Evolutionary conservation across 2,113 vertebrate genomes (phyloP).

Genomic region (Ceyx melanurus): DNA sequence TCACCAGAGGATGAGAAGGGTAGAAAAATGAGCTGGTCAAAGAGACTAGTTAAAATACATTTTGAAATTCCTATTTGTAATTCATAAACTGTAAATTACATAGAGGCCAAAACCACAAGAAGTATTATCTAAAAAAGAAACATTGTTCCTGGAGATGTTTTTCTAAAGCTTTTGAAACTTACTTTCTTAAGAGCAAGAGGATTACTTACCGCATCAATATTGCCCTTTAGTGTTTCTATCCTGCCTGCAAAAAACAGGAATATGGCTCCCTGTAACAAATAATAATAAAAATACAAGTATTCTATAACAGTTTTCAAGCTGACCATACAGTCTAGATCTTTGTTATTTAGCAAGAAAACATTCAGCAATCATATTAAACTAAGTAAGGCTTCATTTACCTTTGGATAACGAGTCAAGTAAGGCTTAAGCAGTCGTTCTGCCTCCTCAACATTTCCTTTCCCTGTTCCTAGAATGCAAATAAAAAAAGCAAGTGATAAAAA

Average conservation of each 20-base stretch:
- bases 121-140: not conserved
- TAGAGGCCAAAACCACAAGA: not conserved
- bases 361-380: not conserved
- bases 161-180: not conserved
- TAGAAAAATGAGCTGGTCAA: not conserved
- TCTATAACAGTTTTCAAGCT: slow-evolving; percentile 50
- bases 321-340: not conserved
- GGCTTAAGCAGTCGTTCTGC: slow-evolving; percentile 91
- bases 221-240: slow-evolving; percentile 97
- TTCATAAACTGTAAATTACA: not conserved
- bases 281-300: slow-evolving; percentile 59
- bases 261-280: slow-evolving; percentile 88
- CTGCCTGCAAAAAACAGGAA: slow-evolving; percentile 98
- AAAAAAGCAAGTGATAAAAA: slow-evolving; percentile 34
- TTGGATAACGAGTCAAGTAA: slow-evolving; percentile 91
- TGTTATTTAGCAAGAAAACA: not conserved
- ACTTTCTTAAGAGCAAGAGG: not conserved
- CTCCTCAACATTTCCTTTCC: slow-evolving; percentile 91
- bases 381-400: slow-evolving; percentile 73
- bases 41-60: not conserved
- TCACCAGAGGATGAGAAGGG: not conserved
- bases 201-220: slow-evolving; percentile 88
- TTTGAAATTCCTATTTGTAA: not conserved
- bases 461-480: slow-evolving; percentile 83
- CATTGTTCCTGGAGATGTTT: not conserved